Percentiles rank a stretch among this genome's conserved stretches.
Conservation (phyloP, 2,113 vertebrate genomes). For the Hemichromis elongatus region DNA sequence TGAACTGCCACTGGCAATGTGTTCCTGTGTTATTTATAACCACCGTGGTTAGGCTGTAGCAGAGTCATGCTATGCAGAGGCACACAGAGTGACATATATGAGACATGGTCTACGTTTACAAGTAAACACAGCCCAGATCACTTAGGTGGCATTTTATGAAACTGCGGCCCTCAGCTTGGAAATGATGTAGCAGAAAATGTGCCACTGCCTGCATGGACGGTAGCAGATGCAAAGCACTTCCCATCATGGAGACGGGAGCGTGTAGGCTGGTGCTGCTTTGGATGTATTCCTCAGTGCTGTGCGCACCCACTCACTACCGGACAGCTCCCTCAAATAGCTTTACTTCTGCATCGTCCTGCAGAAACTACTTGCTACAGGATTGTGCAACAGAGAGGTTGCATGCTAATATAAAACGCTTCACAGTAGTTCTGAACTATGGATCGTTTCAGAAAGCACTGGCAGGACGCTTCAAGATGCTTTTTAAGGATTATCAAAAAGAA, state of each 20-base stretch:
- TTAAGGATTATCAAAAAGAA: not conserved
- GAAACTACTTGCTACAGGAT: not conserved
- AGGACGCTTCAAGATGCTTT: not conserved
- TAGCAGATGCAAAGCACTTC: not conserved
- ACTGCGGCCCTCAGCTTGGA: not conserved
- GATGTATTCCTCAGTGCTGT: not conserved
- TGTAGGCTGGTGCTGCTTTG: constrained; percentile 15
- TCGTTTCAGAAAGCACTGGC: not conserved
- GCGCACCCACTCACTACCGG: constrained; percentile 19
- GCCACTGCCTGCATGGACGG: not conserved
- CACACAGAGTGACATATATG: not conserved
- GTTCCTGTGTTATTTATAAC: not conserved
- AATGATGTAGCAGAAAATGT: not conserved
- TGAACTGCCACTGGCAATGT: not conserved
- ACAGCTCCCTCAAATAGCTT: not conserved
- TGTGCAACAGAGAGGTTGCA: not conserved
- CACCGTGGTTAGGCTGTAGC: not conserved
- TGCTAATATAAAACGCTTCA: not conserved
- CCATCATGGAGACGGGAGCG: constrained; percentile 7
- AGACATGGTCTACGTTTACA: not conserved
- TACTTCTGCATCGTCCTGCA: not conserved
- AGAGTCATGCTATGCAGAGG: not conserved
- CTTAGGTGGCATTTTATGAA: not conserved
- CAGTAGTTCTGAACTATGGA: not conserved
- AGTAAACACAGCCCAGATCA: not conserved